Percentiles rank a stretch among this genome's conserved stretches.
phyloP scores from a whole-genome alignment of 2,888 invertebrate genomes.

The Metellina segmentata region DNA sequence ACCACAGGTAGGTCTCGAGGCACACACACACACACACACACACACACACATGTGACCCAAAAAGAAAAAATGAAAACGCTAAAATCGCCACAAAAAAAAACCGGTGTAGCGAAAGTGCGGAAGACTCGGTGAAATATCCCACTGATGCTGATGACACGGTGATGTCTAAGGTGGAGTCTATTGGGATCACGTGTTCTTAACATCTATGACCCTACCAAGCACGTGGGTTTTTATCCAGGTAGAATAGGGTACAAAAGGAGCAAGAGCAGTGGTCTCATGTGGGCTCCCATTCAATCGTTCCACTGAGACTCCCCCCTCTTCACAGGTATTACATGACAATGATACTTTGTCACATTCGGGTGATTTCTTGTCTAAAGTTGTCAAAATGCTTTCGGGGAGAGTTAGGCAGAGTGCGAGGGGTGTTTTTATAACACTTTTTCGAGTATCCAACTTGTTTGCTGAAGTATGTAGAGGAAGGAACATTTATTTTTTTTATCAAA shows the following conservation, averaged over 20 bases:
- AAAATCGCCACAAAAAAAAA: conserved; percentile 28
- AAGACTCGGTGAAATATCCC: conserved; percentile 39
- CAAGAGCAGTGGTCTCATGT: not conserved
- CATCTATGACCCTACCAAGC: conserved; percentile 53
- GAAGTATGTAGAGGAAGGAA: too few species aligned
- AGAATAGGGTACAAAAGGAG: conserved; percentile 54
- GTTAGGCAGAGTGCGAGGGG: not conserved
- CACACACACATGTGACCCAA: not conserved
- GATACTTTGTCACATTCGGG: conserved; percentile 31
- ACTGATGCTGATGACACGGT: conserved; percentile 46
- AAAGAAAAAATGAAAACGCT: not conserved
- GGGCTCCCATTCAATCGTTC: conserved; percentile 27
- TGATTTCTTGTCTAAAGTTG: conserved; percentile 10
- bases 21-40: too few species aligned
- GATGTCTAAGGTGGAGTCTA: conserved; percentile 67
- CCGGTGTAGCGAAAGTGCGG: conserved; percentile 38
- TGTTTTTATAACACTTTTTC: too few species aligned
- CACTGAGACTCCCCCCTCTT: conserved; percentile 21
- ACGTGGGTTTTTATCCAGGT: conserved; percentile 55
- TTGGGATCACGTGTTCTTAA: conserved; percentile 67
- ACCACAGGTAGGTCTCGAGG: not conserved
- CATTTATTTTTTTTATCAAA: too few species aligned
- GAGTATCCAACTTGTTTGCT: too few species aligned
- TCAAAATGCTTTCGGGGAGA: not conserved
- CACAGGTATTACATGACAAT: conserved; percentile 52